Conservation (phyloP, 2,113 vertebrate species). For the Synodontis membranacea region DNA sequence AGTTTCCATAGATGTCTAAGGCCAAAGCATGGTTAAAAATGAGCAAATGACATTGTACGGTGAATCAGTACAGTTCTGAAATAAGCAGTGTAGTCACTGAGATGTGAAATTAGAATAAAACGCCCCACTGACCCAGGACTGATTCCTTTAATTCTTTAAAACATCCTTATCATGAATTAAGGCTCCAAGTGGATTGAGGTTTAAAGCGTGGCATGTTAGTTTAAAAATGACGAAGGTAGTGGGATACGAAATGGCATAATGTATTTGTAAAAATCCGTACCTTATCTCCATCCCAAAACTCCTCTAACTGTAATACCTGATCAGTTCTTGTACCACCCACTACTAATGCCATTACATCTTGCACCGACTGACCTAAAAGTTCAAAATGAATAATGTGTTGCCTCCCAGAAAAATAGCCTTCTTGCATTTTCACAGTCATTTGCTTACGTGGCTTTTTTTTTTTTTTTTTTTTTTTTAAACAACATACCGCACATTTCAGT, state of each 20-base stretch:
- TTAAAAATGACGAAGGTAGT: not conserved
- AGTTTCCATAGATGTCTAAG: not conserved
- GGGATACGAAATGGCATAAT: not conserved
- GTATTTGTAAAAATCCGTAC: not conserved
- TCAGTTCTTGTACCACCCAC: not conserved
- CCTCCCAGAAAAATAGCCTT: not conserved
- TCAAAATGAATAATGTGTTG: no score
- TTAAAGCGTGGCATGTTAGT: not conserved
- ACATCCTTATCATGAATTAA: not conserved
- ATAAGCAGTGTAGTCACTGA: conserved; percentile 9
- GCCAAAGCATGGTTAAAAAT: not conserved
- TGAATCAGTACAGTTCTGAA: not conserved
- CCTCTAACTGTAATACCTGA: not conserved
- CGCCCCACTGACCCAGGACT: not conserved
- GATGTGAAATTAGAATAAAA: conserved; percentile 38
- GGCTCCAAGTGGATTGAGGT: not conserved
- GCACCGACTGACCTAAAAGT: no score
- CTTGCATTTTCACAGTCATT: not conserved
- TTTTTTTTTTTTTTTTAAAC: not conserved
- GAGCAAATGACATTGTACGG: not conserved
- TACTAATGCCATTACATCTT: not conserved
- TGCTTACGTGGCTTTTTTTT: not conserved
- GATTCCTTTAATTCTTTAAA: conserved; percentile 8
- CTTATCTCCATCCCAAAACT: not conserved
- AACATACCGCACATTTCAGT: not conserved